Conservation (phyloP, 2,888 invertebrate genomes). For the Andrena bicolor region DNA sequence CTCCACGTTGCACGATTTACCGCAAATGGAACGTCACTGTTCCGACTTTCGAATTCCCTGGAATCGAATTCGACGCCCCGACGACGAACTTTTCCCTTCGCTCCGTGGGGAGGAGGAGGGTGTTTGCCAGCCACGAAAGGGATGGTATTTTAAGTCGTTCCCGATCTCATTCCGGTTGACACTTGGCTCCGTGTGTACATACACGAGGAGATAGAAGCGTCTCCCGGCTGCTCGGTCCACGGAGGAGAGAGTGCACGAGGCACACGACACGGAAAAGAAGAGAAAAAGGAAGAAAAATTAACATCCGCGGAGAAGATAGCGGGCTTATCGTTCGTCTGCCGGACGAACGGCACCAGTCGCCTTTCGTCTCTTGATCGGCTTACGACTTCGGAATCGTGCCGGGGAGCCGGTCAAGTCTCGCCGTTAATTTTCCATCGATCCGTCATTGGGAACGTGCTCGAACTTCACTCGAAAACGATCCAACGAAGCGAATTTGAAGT, state of each 20-base stretch:
- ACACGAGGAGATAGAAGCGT: constrained; percentile 31
- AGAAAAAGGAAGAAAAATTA: constrained; percentile 67
- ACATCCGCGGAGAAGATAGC: constrained; percentile 77
- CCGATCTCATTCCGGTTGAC: constrained; percentile 40
- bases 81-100: constrained; percentile 5
- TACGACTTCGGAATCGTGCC: constrained; percentile 27
- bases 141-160: constrained; percentile 29
- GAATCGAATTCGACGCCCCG: constrained; percentile 35
- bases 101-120: background rate
- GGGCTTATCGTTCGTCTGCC: constrained; percentile 69
- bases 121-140: background rate
- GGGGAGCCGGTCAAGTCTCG: too few species aligned
- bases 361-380: constrained; percentile 58
- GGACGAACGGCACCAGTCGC: constrained; percentile 62
- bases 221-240: constrained; percentile 5
- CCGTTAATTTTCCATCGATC: constrained; percentile 2
- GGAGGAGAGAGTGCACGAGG: background rate
- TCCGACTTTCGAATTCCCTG: constrained; percentile 12
- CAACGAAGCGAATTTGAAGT: background rate
- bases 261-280: background rate
- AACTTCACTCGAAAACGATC: background rate
- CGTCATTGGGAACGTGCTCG: background rate
- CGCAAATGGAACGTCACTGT: constrained; percentile 43
- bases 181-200: constrained; percentile 7
- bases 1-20: background rate